These are phyloP conservation scores for Microtus oregoni DNA, from an alignment of 2,113 vertebrate genomes.

Conservation along the genomic window DNA sequence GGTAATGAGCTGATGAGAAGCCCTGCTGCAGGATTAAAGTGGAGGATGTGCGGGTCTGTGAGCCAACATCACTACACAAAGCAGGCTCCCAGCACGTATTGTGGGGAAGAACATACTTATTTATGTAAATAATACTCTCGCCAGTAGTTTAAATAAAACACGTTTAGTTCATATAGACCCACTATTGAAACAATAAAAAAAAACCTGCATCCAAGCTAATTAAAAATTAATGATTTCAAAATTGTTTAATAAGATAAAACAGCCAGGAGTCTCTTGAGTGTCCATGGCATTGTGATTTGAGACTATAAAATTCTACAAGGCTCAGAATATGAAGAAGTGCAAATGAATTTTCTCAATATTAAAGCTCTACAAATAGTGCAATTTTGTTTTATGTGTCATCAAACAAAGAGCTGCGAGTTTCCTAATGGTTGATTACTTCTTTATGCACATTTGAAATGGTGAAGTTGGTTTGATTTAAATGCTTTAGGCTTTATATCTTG, in stretches of 20 bases:
- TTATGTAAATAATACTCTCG: slow-evolving; percentile 76
- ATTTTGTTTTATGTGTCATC: slow-evolving; percentile 71
- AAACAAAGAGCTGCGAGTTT: slow-evolving; percentile 57
- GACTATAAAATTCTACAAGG: slow-evolving; percentile 86
- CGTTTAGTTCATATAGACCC: slow-evolving; percentile 77
- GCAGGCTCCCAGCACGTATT: slow-evolving; percentile 66
- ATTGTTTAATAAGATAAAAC: slow-evolving; percentile 92
- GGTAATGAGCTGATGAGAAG: slow-evolving; percentile 81
- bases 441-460: background rate
- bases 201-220: slow-evolving; percentile 85
- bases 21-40: slow-evolving; percentile 83
- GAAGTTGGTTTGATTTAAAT: slow-evolving; percentile 26
- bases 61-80: slow-evolving; percentile 53
- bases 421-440: slow-evolving; percentile 55
- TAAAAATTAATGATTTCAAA: slow-evolving; percentile 92
- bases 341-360: slow-evolving; percentile 82
- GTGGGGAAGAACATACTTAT: slow-evolving; percentile 68
- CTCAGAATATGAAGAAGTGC: slow-evolving; percentile 83
- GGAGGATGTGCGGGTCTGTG: slow-evolving; percentile 59
- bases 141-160: slow-evolving; percentile 81
- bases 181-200: slow-evolving; percentile 89
- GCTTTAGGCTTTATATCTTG: slow-evolving; percentile 56
- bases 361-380: slow-evolving; percentile 79
- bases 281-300: slow-evolving; percentile 79
- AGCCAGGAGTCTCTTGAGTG: slow-evolving; percentile 88